These are phyloP conservation scores for Drosophila melanica DNA, from an alignment of 1,140 invertebrate species.

Conservation along the genomic window DNA sequence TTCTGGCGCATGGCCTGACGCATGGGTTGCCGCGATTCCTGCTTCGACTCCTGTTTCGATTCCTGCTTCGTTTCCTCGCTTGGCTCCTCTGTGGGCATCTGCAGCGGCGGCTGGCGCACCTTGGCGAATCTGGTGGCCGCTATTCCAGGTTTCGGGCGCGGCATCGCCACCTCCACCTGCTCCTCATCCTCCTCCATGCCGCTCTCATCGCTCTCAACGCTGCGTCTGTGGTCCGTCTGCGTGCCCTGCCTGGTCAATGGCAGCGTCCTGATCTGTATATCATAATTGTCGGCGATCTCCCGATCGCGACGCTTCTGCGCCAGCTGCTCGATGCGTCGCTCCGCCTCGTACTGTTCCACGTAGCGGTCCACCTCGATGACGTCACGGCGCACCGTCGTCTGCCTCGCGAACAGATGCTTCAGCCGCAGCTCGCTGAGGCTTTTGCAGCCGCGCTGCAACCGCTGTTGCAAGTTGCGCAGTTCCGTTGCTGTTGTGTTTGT, in stretches of 20 bases:
- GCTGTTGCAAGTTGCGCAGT: conserved; percentile 43
- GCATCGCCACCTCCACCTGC: not conserved
- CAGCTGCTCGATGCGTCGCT: conserved; percentile 52
- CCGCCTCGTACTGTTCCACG: conserved; percentile 71
- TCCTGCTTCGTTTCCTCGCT: not conserved
- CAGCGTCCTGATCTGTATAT: conserved; percentile 65
- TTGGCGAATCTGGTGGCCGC: conserved; percentile 69
- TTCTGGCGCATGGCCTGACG: conserved; percentile 53
- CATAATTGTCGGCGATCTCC: conserved; percentile 75
- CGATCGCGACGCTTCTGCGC: conserved; percentile 55
- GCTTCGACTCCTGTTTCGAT: not conserved
- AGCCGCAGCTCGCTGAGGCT: conserved; percentile 72
- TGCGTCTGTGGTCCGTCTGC: conserved; percentile 17
- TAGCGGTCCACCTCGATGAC: conserved; percentile 72
- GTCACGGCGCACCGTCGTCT: conserved; percentile 62
- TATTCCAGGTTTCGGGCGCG: conserved; percentile 57
- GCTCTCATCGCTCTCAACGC: conserved; percentile 62
- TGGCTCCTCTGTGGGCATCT: conserved; percentile 20
- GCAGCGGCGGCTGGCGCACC: conserved; percentile 65
- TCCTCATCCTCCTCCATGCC: conserved; percentile 54
- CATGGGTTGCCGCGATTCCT: conserved; percentile 2
- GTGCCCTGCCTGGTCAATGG: conserved; percentile 56
- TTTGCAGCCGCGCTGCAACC: conserved; percentile 71
- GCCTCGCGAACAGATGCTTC: conserved; percentile 76
- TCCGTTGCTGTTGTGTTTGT: not conserved